Conservation (phyloP, 2,888 invertebrate genomes). For the Miltochrista miniata region DNA sequence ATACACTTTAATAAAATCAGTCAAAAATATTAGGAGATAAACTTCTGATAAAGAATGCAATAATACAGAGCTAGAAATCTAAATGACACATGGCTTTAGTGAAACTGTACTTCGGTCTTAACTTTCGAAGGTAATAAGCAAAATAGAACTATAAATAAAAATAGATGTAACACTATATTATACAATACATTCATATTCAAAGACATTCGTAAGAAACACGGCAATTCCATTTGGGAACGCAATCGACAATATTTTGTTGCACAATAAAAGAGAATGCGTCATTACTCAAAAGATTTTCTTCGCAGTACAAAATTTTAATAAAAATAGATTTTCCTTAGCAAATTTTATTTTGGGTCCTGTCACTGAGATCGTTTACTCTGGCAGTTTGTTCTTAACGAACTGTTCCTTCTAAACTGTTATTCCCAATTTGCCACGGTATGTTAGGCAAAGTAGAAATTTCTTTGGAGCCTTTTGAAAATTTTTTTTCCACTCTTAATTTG, state of each 20-base stretch:
- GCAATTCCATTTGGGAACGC: conserved; percentile 35
- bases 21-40: too few relatives aligned
- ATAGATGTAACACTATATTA: conserved; percentile 9
- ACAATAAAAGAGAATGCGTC: conserved; percentile 18
- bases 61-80: neutral
- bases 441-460: conserved; percentile 43
- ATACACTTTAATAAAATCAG: too few relatives aligned
- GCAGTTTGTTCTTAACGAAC: conserved; percentile 47
- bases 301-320: conserved; percentile 24
- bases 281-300: conserved; percentile 27
- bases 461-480: conserved; percentile 31
- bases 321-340: conserved; percentile 42
- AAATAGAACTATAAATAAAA: conserved; percentile 6
- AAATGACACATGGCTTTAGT: neutral
- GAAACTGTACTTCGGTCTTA: neutral
- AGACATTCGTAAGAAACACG: conserved; percentile 23
- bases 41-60: too few relatives aligned
- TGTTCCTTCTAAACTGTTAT: conserved; percentile 49
- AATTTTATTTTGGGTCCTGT: conserved; percentile 47
- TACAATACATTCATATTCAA: conserved; percentile 23
- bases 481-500: conserved; percentile 31
- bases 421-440: conserved; percentile 47
- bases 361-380: conserved; percentile 43
- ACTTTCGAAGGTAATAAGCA: neutral
- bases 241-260: conserved; percentile 29